Conservation (phyloP, 2,888 invertebrate species). For the Archips xylosteana region DNA sequence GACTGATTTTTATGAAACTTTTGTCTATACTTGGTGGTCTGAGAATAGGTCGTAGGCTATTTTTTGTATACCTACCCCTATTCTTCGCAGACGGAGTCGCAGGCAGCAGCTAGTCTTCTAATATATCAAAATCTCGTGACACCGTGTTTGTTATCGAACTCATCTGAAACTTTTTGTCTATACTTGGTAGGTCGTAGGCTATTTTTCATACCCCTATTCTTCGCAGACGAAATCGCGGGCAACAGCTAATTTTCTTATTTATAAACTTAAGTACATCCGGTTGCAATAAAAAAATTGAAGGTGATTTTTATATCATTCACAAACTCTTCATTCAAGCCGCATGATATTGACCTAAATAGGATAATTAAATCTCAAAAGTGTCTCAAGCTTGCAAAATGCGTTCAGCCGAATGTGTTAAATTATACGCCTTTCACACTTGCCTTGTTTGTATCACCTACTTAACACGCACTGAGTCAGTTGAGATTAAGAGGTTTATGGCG, state of each 20-base stretch:
- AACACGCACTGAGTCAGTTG: neutral
- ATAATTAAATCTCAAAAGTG: conserved; percentile 8
- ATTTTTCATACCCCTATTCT: too few relatives aligned
- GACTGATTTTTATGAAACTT: neutral
- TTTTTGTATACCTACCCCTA: too few relatives aligned
- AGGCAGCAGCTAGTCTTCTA: too few relatives aligned
- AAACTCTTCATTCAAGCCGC: neutral
- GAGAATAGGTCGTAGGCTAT: too few relatives aligned
- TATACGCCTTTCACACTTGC: conserved; percentile 26
- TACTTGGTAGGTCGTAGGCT: too few relatives aligned
- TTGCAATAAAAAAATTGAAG: neutral
- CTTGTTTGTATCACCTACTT: conserved; percentile 24
- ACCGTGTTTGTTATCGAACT: too few relatives aligned
- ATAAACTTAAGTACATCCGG: neutral
- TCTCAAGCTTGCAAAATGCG: conserved; percentile 2
- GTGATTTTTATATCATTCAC: neutral
- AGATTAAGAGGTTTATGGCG: neutral
- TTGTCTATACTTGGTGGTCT: too few relatives aligned
- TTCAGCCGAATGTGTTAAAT: conserved; percentile 12
- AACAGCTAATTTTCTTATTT: too few relatives aligned
- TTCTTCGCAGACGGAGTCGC: too few relatives aligned
- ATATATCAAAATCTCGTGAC: too few relatives aligned
- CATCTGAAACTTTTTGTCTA: too few relatives aligned
- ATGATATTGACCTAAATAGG: conserved; percentile 1
- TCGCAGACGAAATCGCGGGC: too few relatives aligned